Base-by-base conservation (phyloP, 2,888 invertebrate species). In the Nycteola revayana region DNA sequence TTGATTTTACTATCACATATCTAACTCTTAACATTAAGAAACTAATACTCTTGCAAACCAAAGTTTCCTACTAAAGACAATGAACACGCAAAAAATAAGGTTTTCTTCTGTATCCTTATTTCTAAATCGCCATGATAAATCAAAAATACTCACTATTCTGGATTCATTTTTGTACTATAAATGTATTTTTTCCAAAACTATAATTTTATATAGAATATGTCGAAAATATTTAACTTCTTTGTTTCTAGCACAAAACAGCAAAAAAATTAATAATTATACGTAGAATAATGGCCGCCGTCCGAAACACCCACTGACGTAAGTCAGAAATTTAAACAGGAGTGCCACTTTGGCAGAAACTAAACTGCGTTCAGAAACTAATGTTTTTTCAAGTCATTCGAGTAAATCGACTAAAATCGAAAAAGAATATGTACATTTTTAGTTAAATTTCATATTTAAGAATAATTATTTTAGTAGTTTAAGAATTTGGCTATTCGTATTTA, bases 81-180 rank as follows among this genome's bases (percentile, higher is more conserved):
- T 82, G 77, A 80, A 81, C 66, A 61, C 66, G 76, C 76, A 77
- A 78, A 81, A 72, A 66, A 66, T 63, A 45, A 60, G 66, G 66
- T 68, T 70, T 72, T 66, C 42, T 51, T 58, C 73, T 75, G 75
- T 76, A 78, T 75, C 77, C 78, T 80, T 76, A 70, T 74, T 57
- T 75, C 66, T 57, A 59, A 68, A 70, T 63, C 64, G 67, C 60
- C 60, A 68, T 62, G 7, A 50, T 54, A 60, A 68, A 60, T 49
- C 55, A 75, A 71, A 75, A 73, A 83, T 91, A 93, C 94, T 94
- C 89, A 94, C 94, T 94, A 94, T 92, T 94, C 94, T 67, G 94
- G 94, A 92, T 94, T 94, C 94, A 94, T 94, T 72, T 85, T 87
- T 81, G 81, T 79, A 86, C 77, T 82, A 71, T 79, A 74, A 71